phyloP scores from a whole-genome alignment of 2,113 vertebrate genomes.

The Cynopterus brachyotis region DNA sequence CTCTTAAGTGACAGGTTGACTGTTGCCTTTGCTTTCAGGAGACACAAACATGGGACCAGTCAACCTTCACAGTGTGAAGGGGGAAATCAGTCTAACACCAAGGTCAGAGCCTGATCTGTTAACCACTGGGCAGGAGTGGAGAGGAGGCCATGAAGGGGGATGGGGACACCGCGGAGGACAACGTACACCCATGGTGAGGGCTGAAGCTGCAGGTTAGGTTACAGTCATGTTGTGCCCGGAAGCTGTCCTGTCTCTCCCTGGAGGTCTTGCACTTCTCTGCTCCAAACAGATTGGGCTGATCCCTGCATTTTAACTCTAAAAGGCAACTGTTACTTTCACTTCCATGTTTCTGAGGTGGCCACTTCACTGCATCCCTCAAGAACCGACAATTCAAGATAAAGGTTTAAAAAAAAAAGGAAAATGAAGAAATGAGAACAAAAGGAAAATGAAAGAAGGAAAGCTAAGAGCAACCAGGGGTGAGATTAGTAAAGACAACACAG shows the following conservation, averaged over 20 bases:
- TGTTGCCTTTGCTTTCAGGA: not conserved
- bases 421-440: not conserved
- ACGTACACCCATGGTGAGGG: not conserved
- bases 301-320: not conserved
- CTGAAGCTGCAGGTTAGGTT: not conserved
- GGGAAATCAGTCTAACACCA: not conserved
- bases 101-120: not conserved
- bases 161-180: not conserved
- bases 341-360: not conserved
- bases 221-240: not conserved
- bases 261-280: not conserved
- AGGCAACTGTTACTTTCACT: not conserved
- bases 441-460: not conserved
- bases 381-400: not conserved
- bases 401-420: not conserved
- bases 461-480: not conserved
- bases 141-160: not conserved
- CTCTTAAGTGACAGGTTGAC: conserved; percentile 35
- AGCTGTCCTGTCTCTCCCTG: not conserved
- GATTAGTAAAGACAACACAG: not conserved
- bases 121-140: not conserved
- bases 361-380: not conserved
- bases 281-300: not conserved
- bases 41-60: not conserved
- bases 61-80: not conserved